Evolutionary conservation across 1,140 invertebrate genomes (phyloP).

Genomic region (Cryptotermes secundus): DNA sequence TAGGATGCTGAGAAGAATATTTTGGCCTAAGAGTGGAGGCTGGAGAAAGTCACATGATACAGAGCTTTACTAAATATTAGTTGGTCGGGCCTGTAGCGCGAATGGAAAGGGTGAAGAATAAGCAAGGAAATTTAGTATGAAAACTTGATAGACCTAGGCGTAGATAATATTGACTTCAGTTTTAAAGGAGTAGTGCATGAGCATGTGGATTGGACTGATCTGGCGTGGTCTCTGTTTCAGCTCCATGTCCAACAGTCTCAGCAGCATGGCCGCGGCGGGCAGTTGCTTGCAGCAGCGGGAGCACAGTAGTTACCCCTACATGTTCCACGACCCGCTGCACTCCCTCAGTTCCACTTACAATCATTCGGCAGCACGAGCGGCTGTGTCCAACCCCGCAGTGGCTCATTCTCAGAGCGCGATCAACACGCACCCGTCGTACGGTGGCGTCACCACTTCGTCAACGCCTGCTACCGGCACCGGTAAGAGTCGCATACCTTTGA

Average conservation of each 20-base stretch:
- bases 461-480: conserved; percentile 40
- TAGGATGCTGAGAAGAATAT: too few relatives aligned
- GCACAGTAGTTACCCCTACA: conserved; percentile 79
- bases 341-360: conserved; percentile 64
- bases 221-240: conserved; percentile 47
- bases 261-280: conserved; percentile 62
- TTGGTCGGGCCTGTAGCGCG: too few relatives aligned
- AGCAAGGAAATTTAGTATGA: too few relatives aligned
- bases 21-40: too few relatives aligned
- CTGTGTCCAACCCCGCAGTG: conserved; percentile 49
- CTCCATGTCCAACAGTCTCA: conserved; percentile 76
- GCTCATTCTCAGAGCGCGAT: conserved; percentile 48
- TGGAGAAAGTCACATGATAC: too few relatives aligned
- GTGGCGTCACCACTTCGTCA: conserved; percentile 43
- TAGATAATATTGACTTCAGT: too few relatives aligned
- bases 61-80: too few relatives aligned
- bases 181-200: too few relatives aligned
- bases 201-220: too few relatives aligned
- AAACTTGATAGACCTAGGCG: too few relatives aligned
- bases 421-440: conserved; percentile 40
- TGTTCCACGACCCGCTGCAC: conserved; percentile 88
- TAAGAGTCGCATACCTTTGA: conserved; percentile 30
- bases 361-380: conserved; percentile 55
- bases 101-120: too few relatives aligned
- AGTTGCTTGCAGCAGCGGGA: conserved; percentile 90